Conservation (phyloP, 2,888 invertebrate species). For the Plusia festucae region DNA sequence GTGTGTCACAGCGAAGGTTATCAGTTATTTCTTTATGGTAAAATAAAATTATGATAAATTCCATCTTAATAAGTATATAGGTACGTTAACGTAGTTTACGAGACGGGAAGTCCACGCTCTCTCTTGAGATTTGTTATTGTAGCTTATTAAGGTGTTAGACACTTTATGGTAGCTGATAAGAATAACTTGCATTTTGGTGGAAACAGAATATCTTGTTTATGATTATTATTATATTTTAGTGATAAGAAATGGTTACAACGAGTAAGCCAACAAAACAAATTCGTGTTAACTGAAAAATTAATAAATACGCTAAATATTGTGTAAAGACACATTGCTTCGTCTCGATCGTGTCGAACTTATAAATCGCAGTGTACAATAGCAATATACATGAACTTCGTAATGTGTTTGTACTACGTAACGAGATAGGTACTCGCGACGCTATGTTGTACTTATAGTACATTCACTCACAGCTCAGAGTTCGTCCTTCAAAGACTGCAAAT, state of each 20-base stretch:
- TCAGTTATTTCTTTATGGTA: neutral
- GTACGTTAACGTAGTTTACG: neutral
- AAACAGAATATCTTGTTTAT: neutral
- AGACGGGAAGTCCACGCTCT: conserved; percentile 15
- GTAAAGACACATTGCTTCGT: neutral
- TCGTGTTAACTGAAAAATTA: neutral
- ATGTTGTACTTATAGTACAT: neutral
- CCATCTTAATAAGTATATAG: neutral
- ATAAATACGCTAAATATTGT: neutral
- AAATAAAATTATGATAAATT: neutral
- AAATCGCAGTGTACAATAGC: neutral
- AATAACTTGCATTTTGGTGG: neutral
- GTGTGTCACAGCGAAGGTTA: neutral
- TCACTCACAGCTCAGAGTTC: neutral
- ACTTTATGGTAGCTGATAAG: conserved; percentile 16
- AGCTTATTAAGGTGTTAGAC: conserved; percentile 1
- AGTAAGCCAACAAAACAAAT: neutral
- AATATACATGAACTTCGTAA: neutral
- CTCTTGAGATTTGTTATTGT: conserved; percentile 14
- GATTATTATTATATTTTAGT: neutral
- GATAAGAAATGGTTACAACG: neutral
- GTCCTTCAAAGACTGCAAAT: neutral
- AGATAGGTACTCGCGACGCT: neutral
- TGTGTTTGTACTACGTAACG: neutral
- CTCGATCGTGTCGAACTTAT: conserved; percentile 9